These are phyloP conservation scores for Ctenomys sociabilis DNA, from an alignment of 2,113 vertebrate species.

Conservation along the genomic window DNA sequence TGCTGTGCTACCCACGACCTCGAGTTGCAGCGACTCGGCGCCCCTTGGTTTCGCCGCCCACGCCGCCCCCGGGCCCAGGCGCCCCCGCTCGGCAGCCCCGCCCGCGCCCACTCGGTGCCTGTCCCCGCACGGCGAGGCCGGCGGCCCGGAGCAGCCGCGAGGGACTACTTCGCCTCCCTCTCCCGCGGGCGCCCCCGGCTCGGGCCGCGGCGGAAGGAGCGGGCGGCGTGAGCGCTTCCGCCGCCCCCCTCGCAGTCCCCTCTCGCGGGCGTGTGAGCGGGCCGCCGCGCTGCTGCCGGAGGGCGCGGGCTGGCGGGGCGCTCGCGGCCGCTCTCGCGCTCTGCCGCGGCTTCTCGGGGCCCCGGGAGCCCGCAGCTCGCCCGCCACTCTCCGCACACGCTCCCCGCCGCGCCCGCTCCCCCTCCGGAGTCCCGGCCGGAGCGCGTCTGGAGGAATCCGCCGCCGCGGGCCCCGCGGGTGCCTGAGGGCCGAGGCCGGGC, in stretches of 20 bases:
- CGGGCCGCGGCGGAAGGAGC: slow-evolving; percentile 54
- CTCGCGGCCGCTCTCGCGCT: not conserved
- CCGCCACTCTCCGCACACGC: slow-evolving; percentile 45
- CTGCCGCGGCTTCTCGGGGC: not conserved
- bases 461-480: slow-evolving; percentile 46
- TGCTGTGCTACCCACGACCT: slow-evolving; percentile 78
- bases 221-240: slow-evolving; percentile 77
- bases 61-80: not conserved
- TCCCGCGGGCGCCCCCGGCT: slow-evolving; percentile 73
- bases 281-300: slow-evolving; percentile 40
- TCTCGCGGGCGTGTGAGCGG: slow-evolving; percentile 66
- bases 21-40: slow-evolving; percentile 66
- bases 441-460: slow-evolving; percentile 77
- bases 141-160: slow-evolving; percentile 52
- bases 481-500: not conserved
- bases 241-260: slow-evolving; percentile 72
- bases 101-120: not conserved
- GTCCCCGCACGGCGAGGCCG: not conserved
- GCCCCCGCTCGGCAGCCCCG: not conserved
- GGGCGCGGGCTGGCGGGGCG: not conserved
- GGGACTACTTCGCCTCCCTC: slow-evolving; percentile 80
- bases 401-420: slow-evolving; percentile 61
- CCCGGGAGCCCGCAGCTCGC: slow-evolving; percentile 1
- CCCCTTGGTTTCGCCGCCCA: not conserved
- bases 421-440: slow-evolving; percentile 53